Percentiles rank a stretch among this genome's conserved stretches.
phyloP scores from a whole-genome alignment of 1,140 invertebrate genomes.

The Diuraphis noxia region DNA sequence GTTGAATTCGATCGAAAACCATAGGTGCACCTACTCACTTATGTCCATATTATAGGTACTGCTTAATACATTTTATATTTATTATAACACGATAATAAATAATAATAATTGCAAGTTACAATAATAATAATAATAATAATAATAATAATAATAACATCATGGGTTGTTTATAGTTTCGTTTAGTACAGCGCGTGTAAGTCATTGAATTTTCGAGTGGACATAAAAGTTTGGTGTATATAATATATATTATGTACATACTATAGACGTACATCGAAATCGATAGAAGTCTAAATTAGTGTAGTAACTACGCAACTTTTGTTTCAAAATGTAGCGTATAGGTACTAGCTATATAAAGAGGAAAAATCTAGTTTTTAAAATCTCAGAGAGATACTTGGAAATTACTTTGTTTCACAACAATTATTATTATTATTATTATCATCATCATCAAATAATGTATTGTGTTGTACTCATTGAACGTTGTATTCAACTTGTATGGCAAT shows the following conservation, averaged over 20 bases:
- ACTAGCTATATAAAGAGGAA: background rate
- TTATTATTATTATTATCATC: no score
- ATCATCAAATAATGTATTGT: background rate
- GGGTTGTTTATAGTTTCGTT: background rate
- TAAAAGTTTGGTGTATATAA: background rate
- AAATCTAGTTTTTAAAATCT: background rate
- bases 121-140: background rate
- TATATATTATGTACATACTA: background rate
- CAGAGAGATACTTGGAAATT: background rate
- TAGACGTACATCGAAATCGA: background rate
- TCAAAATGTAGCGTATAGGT: background rate
- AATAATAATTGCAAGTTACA: no score
- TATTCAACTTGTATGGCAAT: background rate
- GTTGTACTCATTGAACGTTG: background rate
- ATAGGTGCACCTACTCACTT: background rate
- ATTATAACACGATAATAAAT: background rate
- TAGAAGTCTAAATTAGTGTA: background rate
- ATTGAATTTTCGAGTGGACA: background rate
- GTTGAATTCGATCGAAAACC: background rate
- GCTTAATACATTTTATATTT: background rate
- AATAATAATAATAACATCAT: background rate
- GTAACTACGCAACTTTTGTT: background rate
- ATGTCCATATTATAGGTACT: background rate
- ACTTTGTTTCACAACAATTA: background rate
- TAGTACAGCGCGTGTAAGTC: background rate